Percentiles rank a stretch among this genome's conserved stretches.
phyloP scores from a whole-genome alignment of 2,888 invertebrate genomes.

The Pollenia griseotomentosa region DNA sequence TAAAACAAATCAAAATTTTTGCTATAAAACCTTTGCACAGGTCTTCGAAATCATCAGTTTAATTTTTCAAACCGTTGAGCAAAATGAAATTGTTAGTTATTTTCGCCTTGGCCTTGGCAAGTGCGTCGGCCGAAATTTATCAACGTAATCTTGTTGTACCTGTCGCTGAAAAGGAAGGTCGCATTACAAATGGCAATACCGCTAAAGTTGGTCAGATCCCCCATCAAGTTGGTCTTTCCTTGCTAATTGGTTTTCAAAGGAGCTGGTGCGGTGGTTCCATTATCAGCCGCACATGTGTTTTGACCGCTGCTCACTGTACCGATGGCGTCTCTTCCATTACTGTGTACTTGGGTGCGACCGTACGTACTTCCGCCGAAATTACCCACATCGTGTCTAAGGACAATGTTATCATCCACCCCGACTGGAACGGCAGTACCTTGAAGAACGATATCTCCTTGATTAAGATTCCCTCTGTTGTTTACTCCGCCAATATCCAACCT shows the following conservation, averaged over 20 bases:
- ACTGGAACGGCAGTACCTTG: conserved; percentile 77
- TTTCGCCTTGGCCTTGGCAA: conserved; percentile 26
- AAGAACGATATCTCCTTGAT: conserved; percentile 79
- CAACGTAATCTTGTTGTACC: background rate
- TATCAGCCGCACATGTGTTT: conserved; percentile 77
- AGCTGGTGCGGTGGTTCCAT: conserved; percentile 81
- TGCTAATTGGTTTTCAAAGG: conserved; percentile 59
- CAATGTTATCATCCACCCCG: conserved; percentile 78
- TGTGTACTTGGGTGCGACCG: conserved; percentile 77
- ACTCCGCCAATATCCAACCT: conserved; percentile 31
- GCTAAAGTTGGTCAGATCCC: conserved; percentile 73
- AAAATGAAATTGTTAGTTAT: conserved; percentile 43
- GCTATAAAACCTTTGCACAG: too few relatives aligned
- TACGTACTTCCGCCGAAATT: conserved; percentile 71
- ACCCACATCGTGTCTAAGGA: conserved; percentile 72
- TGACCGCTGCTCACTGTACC: conserved; percentile 81
- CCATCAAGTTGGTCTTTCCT: conserved; percentile 78
- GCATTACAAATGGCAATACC: conserved; percentile 74
- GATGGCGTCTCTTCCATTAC: conserved; percentile 75
- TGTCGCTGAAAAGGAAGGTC: conserved; percentile 21
- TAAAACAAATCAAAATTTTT: too few relatives aligned
- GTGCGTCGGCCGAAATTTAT: conserved; percentile 17
- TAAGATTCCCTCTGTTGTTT: conserved; percentile 77
- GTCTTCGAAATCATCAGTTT: too few relatives aligned
- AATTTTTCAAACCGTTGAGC: too few relatives aligned